These are phyloP conservation scores for Leptinotarsa rubiginosa DNA, from an alignment of 2,888 invertebrate genomes.

Conservation along the genomic window DNA sequence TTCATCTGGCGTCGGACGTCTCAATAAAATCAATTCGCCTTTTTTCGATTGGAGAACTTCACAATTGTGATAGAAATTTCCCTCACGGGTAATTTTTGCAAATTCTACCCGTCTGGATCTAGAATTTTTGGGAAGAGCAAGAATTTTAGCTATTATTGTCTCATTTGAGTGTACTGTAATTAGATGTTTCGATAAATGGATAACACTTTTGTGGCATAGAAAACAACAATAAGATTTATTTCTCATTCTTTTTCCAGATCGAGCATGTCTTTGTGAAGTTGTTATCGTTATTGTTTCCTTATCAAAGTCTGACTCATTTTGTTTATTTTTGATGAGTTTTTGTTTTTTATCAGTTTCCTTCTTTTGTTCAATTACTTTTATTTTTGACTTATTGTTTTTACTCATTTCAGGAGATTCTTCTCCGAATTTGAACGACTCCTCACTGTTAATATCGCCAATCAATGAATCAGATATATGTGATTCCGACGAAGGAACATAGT, in stretches of 20 bases:
- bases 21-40: not conserved
- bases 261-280: not conserved
- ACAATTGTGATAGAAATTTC: slow-evolving; percentile 26
- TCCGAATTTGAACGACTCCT: not conserved
- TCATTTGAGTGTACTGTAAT: not conserved
- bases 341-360: not conserved
- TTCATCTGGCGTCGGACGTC: too few species aligned
- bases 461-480: slow-evolving; percentile 5
- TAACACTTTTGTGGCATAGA: slow-evolving; percentile 2
- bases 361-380: not conserved
- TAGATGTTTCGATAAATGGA: slow-evolving; percentile 10
- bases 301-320: not conserved
- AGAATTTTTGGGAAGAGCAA: slow-evolving; percentile 9
- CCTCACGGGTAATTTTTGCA: slow-evolving; percentile 19
- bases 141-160: too few species aligned
- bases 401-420: not conserved
- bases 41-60: slow-evolving; percentile 16
- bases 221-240: slow-evolving; percentile 8
- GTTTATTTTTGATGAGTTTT: not conserved
- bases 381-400: not conserved
- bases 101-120: slow-evolving; percentile 4
- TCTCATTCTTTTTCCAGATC: not conserved
- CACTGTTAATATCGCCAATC: not conserved
- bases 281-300: not conserved
- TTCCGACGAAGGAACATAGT: not conserved